Percentiles rank a stretch among this genome's conserved stretches.
These are phyloP conservation scores for Reticulitermes speratus DNA, from an alignment of 1,140 invertebrate genomes.

Conservation along the genomic window DNA sequence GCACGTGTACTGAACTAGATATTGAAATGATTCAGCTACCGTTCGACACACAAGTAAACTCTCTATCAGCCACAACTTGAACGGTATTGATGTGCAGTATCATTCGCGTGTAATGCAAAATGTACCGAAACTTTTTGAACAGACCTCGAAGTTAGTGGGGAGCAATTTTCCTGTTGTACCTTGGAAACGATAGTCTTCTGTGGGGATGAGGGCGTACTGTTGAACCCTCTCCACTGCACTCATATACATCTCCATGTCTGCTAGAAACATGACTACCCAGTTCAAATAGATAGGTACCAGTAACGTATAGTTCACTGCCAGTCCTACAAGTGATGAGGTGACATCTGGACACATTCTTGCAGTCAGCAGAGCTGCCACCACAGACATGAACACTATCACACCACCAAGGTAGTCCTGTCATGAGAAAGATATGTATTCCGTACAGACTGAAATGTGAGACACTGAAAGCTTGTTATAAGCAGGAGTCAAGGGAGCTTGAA, in stretches of 20 bases:
- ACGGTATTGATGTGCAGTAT: too few relatives aligned
- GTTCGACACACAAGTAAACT: too few relatives aligned
- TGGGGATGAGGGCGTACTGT: constrained; percentile 56
- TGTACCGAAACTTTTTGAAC: too few relatives aligned
- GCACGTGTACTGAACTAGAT: too few relatives aligned
- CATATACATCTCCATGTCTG: constrained; percentile 78
- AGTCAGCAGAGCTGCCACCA: constrained; percentile 61
- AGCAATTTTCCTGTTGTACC: constrained; percentile 41
- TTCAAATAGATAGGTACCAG: constrained; percentile 78
- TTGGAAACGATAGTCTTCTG: constrained; percentile 58
- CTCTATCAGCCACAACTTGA: too few relatives aligned
- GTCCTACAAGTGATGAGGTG: constrained; percentile 63
- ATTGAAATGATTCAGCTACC: too few relatives aligned
- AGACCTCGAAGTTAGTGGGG: constrained; percentile 16
- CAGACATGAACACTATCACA: constrained; percentile 70
- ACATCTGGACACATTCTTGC: constrained; percentile 55
- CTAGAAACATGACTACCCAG: constrained; percentile 76
- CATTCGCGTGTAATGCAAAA: too few relatives aligned
- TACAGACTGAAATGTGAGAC: background rate
- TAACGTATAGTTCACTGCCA: constrained; percentile 78
- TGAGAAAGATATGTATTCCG: constrained; percentile 31
- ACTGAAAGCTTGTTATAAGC: too few relatives aligned
- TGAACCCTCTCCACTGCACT: constrained; percentile 71
- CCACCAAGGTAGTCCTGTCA: constrained; percentile 79
- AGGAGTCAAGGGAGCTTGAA: too few relatives aligned